Conservation (phyloP, 1,140 invertebrate species). For the Drosophila aff. region DNA sequence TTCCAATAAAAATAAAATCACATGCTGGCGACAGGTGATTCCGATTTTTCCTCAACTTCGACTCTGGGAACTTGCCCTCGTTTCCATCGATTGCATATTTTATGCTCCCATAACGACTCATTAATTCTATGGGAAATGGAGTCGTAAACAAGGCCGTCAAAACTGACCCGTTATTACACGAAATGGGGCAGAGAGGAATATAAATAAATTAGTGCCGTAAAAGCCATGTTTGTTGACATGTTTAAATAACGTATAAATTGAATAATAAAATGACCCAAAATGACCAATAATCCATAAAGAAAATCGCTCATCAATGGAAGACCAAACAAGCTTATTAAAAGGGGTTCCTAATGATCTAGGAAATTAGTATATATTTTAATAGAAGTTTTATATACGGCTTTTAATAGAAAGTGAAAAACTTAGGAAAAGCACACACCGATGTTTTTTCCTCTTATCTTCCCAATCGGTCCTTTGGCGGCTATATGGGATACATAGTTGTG, state of each 20-base stretch:
- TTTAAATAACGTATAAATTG: conserved; percentile 45
- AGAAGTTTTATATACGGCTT: not conserved
- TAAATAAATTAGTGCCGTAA: conserved; percentile 35
- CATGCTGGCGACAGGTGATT: conserved; percentile 48
- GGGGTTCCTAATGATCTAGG: not conserved
- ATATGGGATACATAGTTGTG: no score
- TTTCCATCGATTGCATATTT: conserved; percentile 44
- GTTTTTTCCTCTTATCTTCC: no score
- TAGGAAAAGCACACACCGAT: no score
- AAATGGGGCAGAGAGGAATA: conserved; percentile 21
- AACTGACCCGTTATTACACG: conserved; percentile 37
- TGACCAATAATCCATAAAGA: conserved; percentile 26
- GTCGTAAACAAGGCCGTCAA: conserved; percentile 38
- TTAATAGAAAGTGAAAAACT: no score
- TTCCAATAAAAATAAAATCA: conserved; percentile 15
- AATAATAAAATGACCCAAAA: conserved; percentile 40
- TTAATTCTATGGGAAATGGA: conserved; percentile 44
- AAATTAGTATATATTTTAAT: not conserved
- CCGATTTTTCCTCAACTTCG: not conserved
- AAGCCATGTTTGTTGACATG: conserved; percentile 43
- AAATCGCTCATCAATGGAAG: not conserved
- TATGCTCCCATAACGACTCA: conserved; percentile 43
- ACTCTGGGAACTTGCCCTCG: conserved; percentile 19
- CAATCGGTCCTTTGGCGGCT: no score
- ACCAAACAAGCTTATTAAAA: not conserved